Evolutionary conservation across 2,113 vertebrate genomes (phyloP), one percentile per base, ranked within the genome.

Genomic region (Oncorhynchus tshawytscha): DNA sequence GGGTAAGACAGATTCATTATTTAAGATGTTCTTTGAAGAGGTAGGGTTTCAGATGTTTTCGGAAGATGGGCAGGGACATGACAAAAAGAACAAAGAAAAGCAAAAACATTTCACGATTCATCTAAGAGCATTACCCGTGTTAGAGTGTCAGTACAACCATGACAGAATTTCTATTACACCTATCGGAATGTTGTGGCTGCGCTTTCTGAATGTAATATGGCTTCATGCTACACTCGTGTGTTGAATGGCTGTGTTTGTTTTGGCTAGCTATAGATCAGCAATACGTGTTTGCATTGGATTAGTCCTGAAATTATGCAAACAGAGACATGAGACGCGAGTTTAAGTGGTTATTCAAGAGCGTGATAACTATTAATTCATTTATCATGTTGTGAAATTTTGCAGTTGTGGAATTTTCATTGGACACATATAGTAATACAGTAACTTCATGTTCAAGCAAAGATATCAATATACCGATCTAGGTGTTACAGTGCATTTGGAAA

Each of bases 71-170:
- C 39, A 12, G 39, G 39, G 39, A 11, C 39, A 45, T 45, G 9
- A 45, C 39, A 45, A 45, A 45, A 45, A 45, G 2, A 45, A 39
- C 39, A 39, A 39, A 45, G 9, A 45, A 39, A 45, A 45, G 2
- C 31, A 34, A 34, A 34, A 34, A 54, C 16, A 18, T 59, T 29
- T 65, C 64, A 77, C 15, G 1, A 31, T 22, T 29, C 75, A 45
- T 45, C 39, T 45, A 45, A 45, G 39, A 45, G 8, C 39, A 45
- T 12, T 11, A 45, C 39, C 51, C 57, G 34, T 49, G 57, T 69
- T 45, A 45, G 49, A 24, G 48, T 11, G 39, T 70, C 75, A 77
- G 81, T 81, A 79, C 51, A 78, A 45, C 12, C 67, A 66, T 12
- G 66, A 29, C 69, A 73, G 18, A 24, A 54, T 66, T 0, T 45